A percentile compares a stretch with the other conserved stretches of the same genome.
These are phyloP conservation scores for Sus cebifrons DNA, from an alignment of 2,797 vertebrate species.

Conservation along the genomic window DNA sequence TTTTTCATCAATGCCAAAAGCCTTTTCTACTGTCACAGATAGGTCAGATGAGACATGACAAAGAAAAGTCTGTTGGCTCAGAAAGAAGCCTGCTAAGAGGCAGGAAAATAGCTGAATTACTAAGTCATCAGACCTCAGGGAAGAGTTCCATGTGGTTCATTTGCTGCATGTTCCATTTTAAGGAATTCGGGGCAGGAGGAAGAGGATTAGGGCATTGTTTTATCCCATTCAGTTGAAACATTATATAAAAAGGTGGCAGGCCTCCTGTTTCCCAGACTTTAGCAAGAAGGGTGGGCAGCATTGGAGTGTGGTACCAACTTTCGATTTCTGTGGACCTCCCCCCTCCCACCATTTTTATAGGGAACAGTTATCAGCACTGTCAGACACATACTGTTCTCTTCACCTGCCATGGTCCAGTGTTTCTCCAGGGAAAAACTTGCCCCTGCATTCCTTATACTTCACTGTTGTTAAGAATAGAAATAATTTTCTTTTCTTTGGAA, in stretches of 20 bases:
- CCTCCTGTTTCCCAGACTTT: constrained; percentile 13
- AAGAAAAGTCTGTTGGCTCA: constrained; percentile 44
- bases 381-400: neutral
- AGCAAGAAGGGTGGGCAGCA: constrained; percentile 2
- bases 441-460: constrained; percentile 3
- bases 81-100: neutral
- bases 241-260: constrained; percentile 43
- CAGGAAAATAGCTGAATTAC: constrained; percentile 62
- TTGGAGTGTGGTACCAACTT: neutral
- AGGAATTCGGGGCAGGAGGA: neutral
- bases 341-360: neutral
- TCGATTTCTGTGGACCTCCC: neutral
- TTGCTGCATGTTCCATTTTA: constrained; percentile 50
- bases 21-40: constrained; percentile 52
- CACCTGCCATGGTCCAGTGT: neutral
- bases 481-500: neutral
- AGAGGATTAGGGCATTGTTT: constrained; percentile 1
- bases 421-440: constrained; percentile 19
- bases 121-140: neutral
- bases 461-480: constrained; percentile 50
- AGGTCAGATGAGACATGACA: constrained; percentile 51
- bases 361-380: neutral
- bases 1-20: constrained; percentile 60
- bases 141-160: constrained; percentile 28
- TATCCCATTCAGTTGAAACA: neutral